These are phyloP conservation scores for Pseudachorutes palmiensis DNA, from an alignment of 1,140 invertebrate species.

Conservation along the genomic window DNA sequence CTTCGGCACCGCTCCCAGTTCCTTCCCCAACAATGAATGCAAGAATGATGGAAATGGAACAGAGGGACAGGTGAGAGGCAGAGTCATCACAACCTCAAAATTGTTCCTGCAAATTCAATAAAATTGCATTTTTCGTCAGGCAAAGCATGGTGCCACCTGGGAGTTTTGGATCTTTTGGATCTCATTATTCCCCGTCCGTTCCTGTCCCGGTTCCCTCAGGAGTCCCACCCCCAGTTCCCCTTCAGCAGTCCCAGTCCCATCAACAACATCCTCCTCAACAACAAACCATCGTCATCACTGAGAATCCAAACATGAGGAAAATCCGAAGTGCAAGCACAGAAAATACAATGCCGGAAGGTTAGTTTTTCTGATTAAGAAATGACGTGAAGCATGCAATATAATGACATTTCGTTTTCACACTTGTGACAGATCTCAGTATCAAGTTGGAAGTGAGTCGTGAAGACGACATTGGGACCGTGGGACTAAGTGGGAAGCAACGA, in stretches of 20 bases:
- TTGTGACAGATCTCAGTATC: conserved; percentile 37
- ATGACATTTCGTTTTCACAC: background rate
- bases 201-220: background rate
- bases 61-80: conserved; percentile 15
- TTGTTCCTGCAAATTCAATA: background rate
- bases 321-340: conserved; percentile 37
- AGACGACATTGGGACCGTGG: conserved; percentile 21
- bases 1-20: conserved; percentile 31
- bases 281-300: conserved; percentile 38
- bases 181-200: conserved; percentile 22
- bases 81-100: background rate
- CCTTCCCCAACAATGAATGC: conserved; percentile 35
- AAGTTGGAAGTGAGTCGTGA: conserved; percentile 37
- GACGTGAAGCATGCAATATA: background rate
- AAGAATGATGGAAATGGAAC: conserved; percentile 33
- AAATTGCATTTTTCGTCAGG: conserved; percentile 11
- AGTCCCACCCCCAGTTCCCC: background rate
- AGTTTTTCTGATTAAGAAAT: background rate
- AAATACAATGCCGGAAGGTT: conserved; percentile 39
- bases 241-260: conserved; percentile 18
- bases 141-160: conserved; percentile 28
- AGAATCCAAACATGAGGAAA: conserved; percentile 38
- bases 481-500: conserved; percentile 33
- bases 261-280: conserved; percentile 30
- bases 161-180: conserved; percentile 32